phyloP scores from a whole-genome alignment of 2,797 vertebrate genomes.

The Erethizon dorsatum region DNA sequence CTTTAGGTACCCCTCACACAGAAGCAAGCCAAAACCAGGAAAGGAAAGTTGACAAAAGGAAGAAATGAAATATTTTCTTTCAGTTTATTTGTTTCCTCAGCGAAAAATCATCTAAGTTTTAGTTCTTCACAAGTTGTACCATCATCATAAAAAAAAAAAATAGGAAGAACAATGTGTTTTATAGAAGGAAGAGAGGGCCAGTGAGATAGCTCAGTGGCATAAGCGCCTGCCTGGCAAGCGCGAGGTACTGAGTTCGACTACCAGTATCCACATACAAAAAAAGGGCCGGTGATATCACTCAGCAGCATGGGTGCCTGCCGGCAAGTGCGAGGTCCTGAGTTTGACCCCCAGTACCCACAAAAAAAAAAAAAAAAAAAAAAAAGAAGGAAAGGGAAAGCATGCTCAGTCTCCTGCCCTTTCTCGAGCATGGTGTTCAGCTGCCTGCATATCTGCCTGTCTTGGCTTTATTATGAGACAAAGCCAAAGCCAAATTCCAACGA shows the following conservation, averaged over 20 bases:
- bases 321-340: no score
- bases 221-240: no score
- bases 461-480: neutral
- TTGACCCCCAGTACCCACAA: no score
- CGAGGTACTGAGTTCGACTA: no score
- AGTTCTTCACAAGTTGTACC: neutral
- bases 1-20: constrained; percentile 59
- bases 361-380: neutral
- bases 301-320: no score
- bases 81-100: neutral
- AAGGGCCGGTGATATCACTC: no score
- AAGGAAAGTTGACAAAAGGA: constrained; percentile 39
- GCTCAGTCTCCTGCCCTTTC: neutral
- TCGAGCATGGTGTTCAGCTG: neutral
- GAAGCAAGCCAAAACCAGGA: constrained; percentile 51
- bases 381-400: neutral
- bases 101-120: neutral
- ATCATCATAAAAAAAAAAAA: neutral
- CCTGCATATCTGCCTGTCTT: neutral
- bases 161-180: neutral
- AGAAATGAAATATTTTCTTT: neutral
- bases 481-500: neutral
- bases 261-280: no score
- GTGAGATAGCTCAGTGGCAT: no score
- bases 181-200: neutral